These are phyloP conservation scores for Leptopilina drosophilae DNA, from an alignment of 2,888 invertebrate species.

Conservation along the genomic window DNA sequence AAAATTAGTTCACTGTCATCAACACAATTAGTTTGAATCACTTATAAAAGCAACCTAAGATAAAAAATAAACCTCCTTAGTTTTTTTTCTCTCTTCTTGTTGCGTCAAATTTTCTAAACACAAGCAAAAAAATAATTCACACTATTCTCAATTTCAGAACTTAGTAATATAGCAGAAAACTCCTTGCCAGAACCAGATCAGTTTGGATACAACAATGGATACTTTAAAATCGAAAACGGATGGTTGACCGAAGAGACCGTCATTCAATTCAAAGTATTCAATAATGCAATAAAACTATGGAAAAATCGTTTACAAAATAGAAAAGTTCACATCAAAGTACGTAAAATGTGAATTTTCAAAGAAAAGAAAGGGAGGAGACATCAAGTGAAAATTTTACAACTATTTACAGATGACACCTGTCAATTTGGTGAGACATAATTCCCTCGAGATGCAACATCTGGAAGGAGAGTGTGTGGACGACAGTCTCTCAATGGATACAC, in stretches of 20 bases:
- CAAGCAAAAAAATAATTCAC: too few relatives aligned
- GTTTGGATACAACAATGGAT: constrained; percentile 83
- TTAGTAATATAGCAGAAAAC: constrained; percentile 68
- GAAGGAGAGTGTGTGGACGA: constrained; percentile 73
- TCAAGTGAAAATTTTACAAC: neutral
- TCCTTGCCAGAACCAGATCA: constrained; percentile 79
- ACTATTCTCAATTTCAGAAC: constrained; percentile 55
- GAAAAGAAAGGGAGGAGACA: too few relatives aligned
- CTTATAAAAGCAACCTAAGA: too few relatives aligned
- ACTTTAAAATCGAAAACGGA: constrained; percentile 84
- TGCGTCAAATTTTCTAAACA: too few relatives aligned
- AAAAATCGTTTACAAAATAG: constrained; percentile 85
- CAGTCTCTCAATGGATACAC: constrained; percentile 77
- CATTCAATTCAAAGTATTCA: constrained; percentile 89
- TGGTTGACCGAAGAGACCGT: constrained; percentile 92
- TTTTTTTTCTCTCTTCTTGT: too few relatives aligned
- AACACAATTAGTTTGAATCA: too few relatives aligned
- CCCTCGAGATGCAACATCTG: constrained; percentile 73
- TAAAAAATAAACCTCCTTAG: too few relatives aligned
- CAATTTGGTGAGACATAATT: constrained; percentile 79
- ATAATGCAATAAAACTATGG: constrained; percentile 88
- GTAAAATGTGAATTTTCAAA: constrained; percentile 46
- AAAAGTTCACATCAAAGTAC: constrained; percentile 83
- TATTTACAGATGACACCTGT: constrained; percentile 82
- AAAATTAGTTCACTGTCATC: too few relatives aligned